Evolutionary conservation across 2,797 vertebrate species (phyloP).

Genomic region (Sylvilagus floridanus): DNA sequence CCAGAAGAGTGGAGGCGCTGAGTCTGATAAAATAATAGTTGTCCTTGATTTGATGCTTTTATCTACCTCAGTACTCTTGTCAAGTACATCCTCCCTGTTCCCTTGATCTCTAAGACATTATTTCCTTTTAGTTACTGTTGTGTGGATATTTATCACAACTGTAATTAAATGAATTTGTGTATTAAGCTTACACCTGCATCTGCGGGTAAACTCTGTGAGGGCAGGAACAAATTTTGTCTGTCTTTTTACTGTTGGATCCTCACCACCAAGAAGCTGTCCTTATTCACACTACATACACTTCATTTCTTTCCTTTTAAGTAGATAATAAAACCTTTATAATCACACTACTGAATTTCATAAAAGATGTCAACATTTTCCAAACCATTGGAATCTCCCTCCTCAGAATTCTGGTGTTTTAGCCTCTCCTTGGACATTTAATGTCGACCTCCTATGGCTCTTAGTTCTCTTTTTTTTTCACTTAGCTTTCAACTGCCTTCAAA

Average conservation of each 20-base stretch:
- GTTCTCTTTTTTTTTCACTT: neutral
- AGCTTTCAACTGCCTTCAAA: neutral
- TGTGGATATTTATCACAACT: neutral
- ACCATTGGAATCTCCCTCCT: neutral
- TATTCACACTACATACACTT: neutral
- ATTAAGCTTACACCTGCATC: neutral
- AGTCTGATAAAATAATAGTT: neutral
- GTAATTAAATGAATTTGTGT: neutral
- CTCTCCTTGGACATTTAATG: neutral
- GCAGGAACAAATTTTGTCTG: neutral
- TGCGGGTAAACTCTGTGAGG: neutral
- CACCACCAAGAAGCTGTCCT: neutral
- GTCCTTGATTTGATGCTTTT: neutral
- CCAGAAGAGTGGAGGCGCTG: neutral
- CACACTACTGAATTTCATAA: neutral
- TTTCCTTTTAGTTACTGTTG: neutral
- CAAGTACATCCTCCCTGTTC: too few relatives aligned
- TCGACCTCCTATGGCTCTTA: neutral
- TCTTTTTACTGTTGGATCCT: neutral
- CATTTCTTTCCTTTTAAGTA: neutral
- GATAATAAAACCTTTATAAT: neutral
- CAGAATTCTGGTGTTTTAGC: neutral
- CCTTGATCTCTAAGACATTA: neutral
- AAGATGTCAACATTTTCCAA: neutral
- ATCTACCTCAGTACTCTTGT: neutral